Evolutionary conservation across 2,113 vertebrate genomes (phyloP).

Genomic region (Apeltes quadracus): DNA sequence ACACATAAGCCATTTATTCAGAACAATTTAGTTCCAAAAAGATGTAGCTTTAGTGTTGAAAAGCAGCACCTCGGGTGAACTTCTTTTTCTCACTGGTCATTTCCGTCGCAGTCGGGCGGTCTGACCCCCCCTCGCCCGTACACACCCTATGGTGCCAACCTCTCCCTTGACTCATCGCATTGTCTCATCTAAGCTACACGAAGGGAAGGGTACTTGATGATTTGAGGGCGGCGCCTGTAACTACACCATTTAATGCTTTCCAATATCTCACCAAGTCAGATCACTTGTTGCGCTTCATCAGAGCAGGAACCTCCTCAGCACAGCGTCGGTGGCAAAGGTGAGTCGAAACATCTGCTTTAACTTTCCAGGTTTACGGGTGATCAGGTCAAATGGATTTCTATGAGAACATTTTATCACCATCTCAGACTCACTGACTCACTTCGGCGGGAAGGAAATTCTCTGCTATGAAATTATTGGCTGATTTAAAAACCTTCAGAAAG

Average conservation of each 20-base stretch:
- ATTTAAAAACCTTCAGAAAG: constrained; percentile 1
- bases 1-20: not conserved
- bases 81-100: not conserved
- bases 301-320: constrained; percentile 28
- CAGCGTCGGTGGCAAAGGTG: constrained; percentile 57
- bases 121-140: not conserved
- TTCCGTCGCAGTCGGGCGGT: not conserved
- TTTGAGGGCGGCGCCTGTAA: constrained; percentile 54
- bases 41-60: not conserved
- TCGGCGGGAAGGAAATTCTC: not conserved
- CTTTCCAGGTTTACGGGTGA: too few relatives aligned
- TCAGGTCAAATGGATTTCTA: not conserved
- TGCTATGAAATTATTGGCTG: not conserved
- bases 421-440: not conserved
- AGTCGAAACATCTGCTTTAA: constrained; percentile 29
- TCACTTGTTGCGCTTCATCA: constrained; percentile 13
- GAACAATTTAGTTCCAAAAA: not conserved
- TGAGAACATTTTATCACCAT: not conserved
- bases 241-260: constrained; percentile 15
- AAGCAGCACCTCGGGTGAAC: not conserved
- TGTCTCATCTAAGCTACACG: constrained; percentile 19
- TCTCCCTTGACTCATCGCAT: constrained; percentile 63
- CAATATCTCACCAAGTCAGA: constrained; percentile 21
- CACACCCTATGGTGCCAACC: constrained; percentile 55
- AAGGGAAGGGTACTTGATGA: not conserved